Base-by-base conservation (phyloP, 2,888 invertebrate species). In the Brachyptera risi region DNA sequence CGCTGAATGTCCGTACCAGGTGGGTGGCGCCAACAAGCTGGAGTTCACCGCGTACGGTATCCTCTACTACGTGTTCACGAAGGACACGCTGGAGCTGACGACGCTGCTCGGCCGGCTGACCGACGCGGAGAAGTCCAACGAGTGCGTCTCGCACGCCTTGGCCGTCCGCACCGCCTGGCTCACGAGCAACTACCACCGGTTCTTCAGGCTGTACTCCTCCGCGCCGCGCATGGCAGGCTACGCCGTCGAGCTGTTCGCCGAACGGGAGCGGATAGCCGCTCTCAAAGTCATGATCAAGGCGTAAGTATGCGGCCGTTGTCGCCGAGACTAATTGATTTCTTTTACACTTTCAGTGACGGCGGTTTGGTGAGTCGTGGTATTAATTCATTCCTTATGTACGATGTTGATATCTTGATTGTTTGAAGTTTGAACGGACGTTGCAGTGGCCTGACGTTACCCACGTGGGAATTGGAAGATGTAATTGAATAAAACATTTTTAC, bases 241-340 rank as follows among this genome's bases (percentile, higher is more conserved):
- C 78, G 83, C 99, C 68, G 91, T 99, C 80, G 97, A 98, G 79
- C 96, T 97, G 95, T 98, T 98, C 83, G 85, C 95, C 73, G 92
- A 95, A 67, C 83, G 98, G 72, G 96, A 97, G 76, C 83, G 99
- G 73, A 96, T 92, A 78, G 79, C 81, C 70, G 97, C 96, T 71
- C 82, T 98, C 73, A 95, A 90, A 78, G 84, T 86, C 75, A 90
- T 98, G 76, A 85, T 96, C 68, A 98, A 96, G 87, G 88, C 96
- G 96, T 99, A 92, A 82, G 96, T 95, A 85, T 76, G 66, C n/a
- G n/a, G n/a, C n/a, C n/a, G n/a, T n/a, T n/a, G n/a, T n/a, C n/a
- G n/a, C n/a, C n/a, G n/a, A n/a, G n/a, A n/a, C n/a, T n/a, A n/a
- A n/a, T n/a, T n/a, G n/a, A n/a, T n/a, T n/a, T n/a, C n/a, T n/a